These are phyloP conservation scores for Zeuzera pyrina DNA, from an alignment of 2,888 invertebrate species.

Conservation along the genomic window DNA sequence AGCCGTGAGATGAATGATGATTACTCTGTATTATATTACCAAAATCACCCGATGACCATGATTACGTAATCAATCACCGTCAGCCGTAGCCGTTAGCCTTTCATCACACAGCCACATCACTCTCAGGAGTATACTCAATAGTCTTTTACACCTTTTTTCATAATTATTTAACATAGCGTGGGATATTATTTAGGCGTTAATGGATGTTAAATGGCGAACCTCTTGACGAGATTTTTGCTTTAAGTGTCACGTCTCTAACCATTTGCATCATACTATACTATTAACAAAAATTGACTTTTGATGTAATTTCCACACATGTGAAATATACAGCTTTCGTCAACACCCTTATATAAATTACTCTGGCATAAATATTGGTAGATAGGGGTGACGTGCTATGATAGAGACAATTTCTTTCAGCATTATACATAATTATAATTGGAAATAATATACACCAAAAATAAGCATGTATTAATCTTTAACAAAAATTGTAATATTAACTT, in stretches of 20 bases:
- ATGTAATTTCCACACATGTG: too few relatives aligned
- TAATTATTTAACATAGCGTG: slow-evolving; percentile 60
- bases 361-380: too few relatives aligned
- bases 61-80: slow-evolving; percentile 71
- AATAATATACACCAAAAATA: too few relatives aligned
- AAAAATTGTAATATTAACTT: too few relatives aligned
- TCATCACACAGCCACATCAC: slow-evolving; percentile 56
- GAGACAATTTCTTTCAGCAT: too few relatives aligned
- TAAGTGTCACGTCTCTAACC: slow-evolving; percentile 33
- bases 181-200: slow-evolving; percentile 64
- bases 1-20: slow-evolving; percentile 64
- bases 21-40: slow-evolving; percentile 63
- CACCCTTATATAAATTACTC: too few relatives aligned
- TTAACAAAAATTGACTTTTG: slow-evolving; percentile 28
- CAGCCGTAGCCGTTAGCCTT: slow-evolving; percentile 54
- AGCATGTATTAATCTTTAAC: too few relatives aligned
- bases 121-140: slow-evolving; percentile 43
- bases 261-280: slow-evolving; percentile 29
- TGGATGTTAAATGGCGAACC: slow-evolving; percentile 58
- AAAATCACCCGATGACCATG: slow-evolving; percentile 56
- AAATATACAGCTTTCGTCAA: too few relatives aligned
- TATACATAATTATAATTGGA: too few relatives aligned
- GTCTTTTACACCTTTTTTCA: slow-evolving; percentile 61
- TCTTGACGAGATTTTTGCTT: slow-evolving; percentile 35
- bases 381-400: too few relatives aligned